phyloP scores from a whole-genome alignment of 2,113 vertebrate species.

The Lates calcarifer region DNA sequence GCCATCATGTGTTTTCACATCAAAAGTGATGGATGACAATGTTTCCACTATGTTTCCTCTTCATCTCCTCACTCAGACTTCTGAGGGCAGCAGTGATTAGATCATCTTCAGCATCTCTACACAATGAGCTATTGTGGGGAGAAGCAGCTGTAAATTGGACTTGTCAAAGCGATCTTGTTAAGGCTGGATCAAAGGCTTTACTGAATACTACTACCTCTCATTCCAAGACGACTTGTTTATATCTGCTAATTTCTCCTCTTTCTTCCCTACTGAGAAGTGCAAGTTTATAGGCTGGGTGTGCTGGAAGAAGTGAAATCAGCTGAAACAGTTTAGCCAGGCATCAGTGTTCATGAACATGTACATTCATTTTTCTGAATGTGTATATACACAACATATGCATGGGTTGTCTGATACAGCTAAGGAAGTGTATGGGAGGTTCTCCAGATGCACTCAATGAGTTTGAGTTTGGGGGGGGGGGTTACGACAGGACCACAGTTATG shows the following conservation, averaged over 20 bases:
- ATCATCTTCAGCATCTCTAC: slow-evolving; percentile 67
- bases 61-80: slow-evolving; percentile 75
- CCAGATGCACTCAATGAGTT: slow-evolving; percentile 57
- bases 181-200: slow-evolving; percentile 67
- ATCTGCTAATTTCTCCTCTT: slow-evolving; percentile 40
- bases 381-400: not conserved
- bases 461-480: slow-evolving; percentile 40
- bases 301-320: slow-evolving; percentile 26
- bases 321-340: slow-evolving; percentile 15
- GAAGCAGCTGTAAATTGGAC: slow-evolving; percentile 65
- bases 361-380: not conserved
- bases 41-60: slow-evolving; percentile 73
- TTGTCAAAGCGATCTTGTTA: slow-evolving; percentile 69
- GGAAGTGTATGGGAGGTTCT: slow-evolving; percentile 45
- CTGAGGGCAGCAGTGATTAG: slow-evolving; percentile 75
- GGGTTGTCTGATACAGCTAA: slow-evolving; percentile 14
- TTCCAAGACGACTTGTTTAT: slow-evolving; percentile 56
- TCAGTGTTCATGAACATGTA: not conserved
- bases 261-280: slow-evolving; percentile 11
- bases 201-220: slow-evolving; percentile 55
- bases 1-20: slow-evolving; percentile 78
- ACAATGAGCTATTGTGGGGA: slow-evolving; percentile 76
- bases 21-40: slow-evolving; percentile 79
- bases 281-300: slow-evolving; percentile 14
- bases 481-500: slow-evolving; percentile 67